Conservation (phyloP, 1,140 invertebrate species). For the Euborellia annulipes region DNA sequence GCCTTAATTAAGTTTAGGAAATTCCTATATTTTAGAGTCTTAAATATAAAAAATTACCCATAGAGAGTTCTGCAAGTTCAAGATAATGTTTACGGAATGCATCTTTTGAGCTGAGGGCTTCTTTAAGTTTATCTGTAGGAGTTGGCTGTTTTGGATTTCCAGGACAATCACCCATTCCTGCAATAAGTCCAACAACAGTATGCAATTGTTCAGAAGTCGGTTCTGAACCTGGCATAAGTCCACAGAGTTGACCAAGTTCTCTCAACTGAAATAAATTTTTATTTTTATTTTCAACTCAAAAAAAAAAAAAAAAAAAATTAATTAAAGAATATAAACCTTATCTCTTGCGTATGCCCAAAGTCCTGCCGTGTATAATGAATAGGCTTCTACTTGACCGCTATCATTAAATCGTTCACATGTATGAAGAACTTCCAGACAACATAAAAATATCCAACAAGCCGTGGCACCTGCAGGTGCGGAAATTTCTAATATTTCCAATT, state of each 20-base stretch:
- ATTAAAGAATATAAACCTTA: constrained; percentile 42
- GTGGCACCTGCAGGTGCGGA: constrained; percentile 62
- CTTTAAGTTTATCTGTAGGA: constrained; percentile 72
- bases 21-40: too few relatives aligned
- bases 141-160: constrained; percentile 35
- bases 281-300: constrained; percentile 4
- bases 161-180: constrained; percentile 63
- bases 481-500: constrained; percentile 63
- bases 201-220: constrained; percentile 77
- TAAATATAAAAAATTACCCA: constrained; percentile 2
- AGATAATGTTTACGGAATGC: constrained; percentile 82
- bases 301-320: not conserved
- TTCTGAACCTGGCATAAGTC: constrained; percentile 71
- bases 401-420: constrained; percentile 51
- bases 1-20: too few relatives aligned
- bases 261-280: constrained; percentile 42
- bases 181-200: constrained; percentile 72
- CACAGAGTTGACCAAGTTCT: constrained; percentile 75
- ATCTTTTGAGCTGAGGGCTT: constrained; percentile 77
- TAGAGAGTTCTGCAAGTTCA: constrained; percentile 10
- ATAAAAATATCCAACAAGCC: constrained; percentile 85
- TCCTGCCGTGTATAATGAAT: constrained; percentile 75
- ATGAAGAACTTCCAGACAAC: constrained; percentile 74
- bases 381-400: constrained; percentile 51
- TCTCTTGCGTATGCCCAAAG: constrained; percentile 84